Conservation (phyloP, 1,140 invertebrate species). For the Mactra quadrangularis region DNA sequence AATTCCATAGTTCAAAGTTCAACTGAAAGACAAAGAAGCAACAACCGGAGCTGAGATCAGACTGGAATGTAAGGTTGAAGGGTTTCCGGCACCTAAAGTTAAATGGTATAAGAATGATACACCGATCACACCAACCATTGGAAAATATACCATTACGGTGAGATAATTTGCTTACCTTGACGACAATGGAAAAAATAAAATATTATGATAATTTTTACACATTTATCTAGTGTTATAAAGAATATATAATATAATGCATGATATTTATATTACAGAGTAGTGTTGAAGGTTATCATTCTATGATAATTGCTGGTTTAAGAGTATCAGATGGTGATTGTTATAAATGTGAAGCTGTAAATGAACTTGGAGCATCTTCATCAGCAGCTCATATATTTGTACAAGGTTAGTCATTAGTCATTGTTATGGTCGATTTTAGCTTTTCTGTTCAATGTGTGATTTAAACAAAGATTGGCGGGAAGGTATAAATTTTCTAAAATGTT, state of each 20-base stretch:
- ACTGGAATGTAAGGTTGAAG: constrained; percentile 51
- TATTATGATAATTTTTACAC: too few species aligned
- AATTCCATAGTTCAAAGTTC: constrained; percentile 55
- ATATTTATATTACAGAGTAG: constrained; percentile 37
- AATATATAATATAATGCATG: not conserved
- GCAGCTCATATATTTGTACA: constrained; percentile 45
- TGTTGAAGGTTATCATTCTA: constrained; percentile 34
- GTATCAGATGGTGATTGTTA: constrained; percentile 43
- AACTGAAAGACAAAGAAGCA: constrained; percentile 28
- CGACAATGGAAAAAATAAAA: too few species aligned
- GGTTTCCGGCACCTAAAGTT: constrained; percentile 47
- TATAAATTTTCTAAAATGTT: too few species aligned
- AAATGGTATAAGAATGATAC: constrained; percentile 59
- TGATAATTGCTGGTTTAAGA: constrained; percentile 40
- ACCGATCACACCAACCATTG: constrained; percentile 40
- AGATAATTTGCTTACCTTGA: not conserved
- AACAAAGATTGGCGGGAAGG: too few species aligned
- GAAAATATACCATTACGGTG: constrained; percentile 58
- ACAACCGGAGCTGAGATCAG: constrained; percentile 28
- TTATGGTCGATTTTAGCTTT: too few species aligned
- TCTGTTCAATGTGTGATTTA: too few species aligned
- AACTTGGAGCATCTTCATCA: constrained; percentile 15
- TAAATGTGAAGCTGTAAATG: constrained; percentile 52
- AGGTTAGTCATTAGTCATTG: constrained; percentile 34
- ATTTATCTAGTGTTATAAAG: too few species aligned